Base-by-base conservation (phyloP, 2,113 vertebrate species). In the Amblyornis subalaris region DNA sequence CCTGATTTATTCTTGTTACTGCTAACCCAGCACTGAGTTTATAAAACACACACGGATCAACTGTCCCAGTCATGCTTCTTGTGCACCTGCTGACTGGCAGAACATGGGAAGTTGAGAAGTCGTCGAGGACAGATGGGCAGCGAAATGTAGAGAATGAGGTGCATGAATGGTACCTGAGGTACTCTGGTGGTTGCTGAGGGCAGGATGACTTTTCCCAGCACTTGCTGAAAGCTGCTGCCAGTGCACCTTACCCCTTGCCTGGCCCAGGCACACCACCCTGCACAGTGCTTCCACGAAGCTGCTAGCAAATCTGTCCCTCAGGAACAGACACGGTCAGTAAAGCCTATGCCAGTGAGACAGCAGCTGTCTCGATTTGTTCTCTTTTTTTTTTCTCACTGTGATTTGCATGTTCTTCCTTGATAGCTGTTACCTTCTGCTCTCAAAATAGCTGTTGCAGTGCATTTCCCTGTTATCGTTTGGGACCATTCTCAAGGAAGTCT, bases 241-340 rank as follows among this genome's bases (percentile, higher is more conserved):
- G 76, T 70, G 26, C 29, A 54, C 55, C 48, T 67, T 35, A 24
- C 24, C 15, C 28, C 58, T 61, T 40, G n/a, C 42, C 67, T 60
- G 36, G 22, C 38, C 44, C 0, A 0, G 26, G 19, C n/a, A 36
- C 4, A 6, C 7, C 20, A n/a, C 11, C 26, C 45, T 57, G 40
- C 3, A 1, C 12, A 61, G 54, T 1, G 23, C 29, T 16, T 25
- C 31, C 51, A 26, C 45, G 57, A 65, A 80, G 55, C 45, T 89
- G 29, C 58, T 61, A 58, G 53, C 20, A 70, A 15, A 70, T 70
- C 69, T 58, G 50, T 29, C n/a, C 47, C 38, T 58, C 0, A 3
- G 48, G 38, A 76, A 3, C 42, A 83, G 24, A 26, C 29, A n/a
- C 0, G 0, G 21, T 3, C 62, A 48, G 9, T 14, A 42, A 40